Evolutionary conservation across 2,113 vertebrate genomes (phyloP).

Genomic region (Macroglossus sobrinus): DNA sequence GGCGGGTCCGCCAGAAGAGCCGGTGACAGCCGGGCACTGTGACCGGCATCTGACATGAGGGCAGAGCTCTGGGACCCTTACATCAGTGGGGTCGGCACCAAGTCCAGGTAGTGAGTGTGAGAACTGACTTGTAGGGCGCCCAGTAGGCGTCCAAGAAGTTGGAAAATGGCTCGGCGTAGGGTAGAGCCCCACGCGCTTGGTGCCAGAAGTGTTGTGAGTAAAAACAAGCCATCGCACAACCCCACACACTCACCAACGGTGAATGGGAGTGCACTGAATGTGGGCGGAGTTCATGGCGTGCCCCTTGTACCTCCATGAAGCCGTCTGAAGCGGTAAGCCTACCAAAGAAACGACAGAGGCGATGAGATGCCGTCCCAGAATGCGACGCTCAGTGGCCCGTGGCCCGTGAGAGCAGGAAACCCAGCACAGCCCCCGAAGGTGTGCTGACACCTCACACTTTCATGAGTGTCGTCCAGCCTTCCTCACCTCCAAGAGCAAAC

Average conservation of each 20-base stretch:
- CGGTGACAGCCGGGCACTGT: neutral
- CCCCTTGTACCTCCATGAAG: neutral
- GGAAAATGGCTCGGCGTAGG: neutral
- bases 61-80: no score
- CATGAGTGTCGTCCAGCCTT: fast-evolving
- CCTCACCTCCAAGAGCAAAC: neutral
- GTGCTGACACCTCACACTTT: no score
- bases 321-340: neutral
- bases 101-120: fast-evolving
- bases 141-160: neutral
- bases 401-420: neutral
- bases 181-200: no score
- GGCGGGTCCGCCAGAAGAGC: neutral
- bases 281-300: neutral
- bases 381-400: neutral
- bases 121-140: no score
- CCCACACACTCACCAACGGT: neutral
- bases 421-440: neutral
- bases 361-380: neutral
- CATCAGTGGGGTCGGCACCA: neutral
- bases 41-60: neutral
- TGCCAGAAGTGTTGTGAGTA: neutral
- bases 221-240: neutral
- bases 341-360: neutral
- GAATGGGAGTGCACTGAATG: neutral